phyloP scores from a whole-genome alignment of 1,140 invertebrate species.

The Amyelois transitella region DNA sequence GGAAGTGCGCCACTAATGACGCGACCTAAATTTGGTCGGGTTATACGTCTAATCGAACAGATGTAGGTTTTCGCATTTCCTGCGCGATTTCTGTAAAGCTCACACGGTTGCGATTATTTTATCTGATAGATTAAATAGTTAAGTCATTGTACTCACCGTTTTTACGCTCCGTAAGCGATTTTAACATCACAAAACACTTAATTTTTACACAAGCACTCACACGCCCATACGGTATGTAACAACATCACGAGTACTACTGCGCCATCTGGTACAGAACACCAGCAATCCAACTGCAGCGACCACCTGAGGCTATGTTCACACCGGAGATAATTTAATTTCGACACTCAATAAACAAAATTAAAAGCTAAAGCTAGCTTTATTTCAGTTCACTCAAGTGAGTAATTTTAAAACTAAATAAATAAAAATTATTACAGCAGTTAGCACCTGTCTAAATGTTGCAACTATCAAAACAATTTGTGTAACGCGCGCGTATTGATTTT shows the following conservation, averaged over 20 bases:
- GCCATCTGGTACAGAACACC: constrained; percentile 49
- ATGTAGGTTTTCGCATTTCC: constrained; percentile 63
- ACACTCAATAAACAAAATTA: not conserved
- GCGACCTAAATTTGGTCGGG: constrained; percentile 56
- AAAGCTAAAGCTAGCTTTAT: not conserved
- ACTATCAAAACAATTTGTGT: not conserved
- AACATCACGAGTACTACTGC: constrained; percentile 71
- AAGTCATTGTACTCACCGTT: constrained; percentile 48
- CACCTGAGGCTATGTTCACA: constrained; percentile 56
- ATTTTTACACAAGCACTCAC: constrained; percentile 71
- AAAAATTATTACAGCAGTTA: not conserved
- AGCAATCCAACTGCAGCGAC: constrained; percentile 31
- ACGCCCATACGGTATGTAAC: constrained; percentile 69
- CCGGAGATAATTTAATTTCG: constrained; percentile 5
- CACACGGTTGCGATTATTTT: constrained; percentile 23
- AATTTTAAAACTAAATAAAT: not conserved
- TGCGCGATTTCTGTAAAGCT: constrained; percentile 40
- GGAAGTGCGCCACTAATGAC: constrained; percentile 39
- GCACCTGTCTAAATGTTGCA: not conserved
- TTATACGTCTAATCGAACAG: constrained; percentile 66
- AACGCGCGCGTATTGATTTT: not conserved
- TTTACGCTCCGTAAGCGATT: constrained; percentile 47
- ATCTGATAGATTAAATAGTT: constrained; percentile 16
- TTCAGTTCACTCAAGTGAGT: not conserved
- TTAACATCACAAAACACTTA: constrained; percentile 66